Evolutionary conservation across 2,113 vertebrate genomes (phyloP), one percentile per base, ranked within the genome.

Genomic region (Embiotoca jacksoni): DNA sequence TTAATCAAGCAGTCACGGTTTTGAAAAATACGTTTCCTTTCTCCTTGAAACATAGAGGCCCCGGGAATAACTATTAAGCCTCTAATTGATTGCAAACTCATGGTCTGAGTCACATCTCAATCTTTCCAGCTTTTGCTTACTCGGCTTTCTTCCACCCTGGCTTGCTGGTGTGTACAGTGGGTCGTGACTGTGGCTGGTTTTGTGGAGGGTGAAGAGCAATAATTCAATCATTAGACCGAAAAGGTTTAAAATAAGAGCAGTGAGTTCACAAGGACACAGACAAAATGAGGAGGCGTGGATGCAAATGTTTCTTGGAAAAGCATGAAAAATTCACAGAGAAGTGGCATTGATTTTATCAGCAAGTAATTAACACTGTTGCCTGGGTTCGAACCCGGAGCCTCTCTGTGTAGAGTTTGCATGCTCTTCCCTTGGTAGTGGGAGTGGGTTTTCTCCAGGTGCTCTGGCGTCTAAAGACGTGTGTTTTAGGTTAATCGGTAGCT

Each of bases 61-160:
- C 5, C 6, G 89, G 83, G 83, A 90, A 84, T 83, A 78, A 89
- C 76, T 84, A 90, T 91, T 86, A 90, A 73, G 71, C 49, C 36
- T 39, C 73, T 86, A 90, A 89, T 89, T 87, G 84, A 90, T 89
- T 91, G 83, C 84, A 81, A 84, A 76, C 85, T 87, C 72, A 70
- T 57, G 72, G 62, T 83, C 77, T 58, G 60, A 82, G 61, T 86
- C 82, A 82, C 81, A 89, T 76, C 83, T 84, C 79, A 81, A 80
- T 92, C 80, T 78, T 57, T 79, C 30, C 61, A 52, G 63, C 37
- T 57, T 68, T 73, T 46, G 23, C 46, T 67, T 53, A 8, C 33
- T 32, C 50, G 7, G 54, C 62, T 83, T 64, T 55, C 74, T 64
- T 52, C 59, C 31, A 36, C 6, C 46, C 63, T 30, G 23, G 72